Evolutionary conservation across 2,888 invertebrate genomes (phyloP), one percentile per base, ranked within the genome.

Genomic region (Himalopsyche japonica): DNA sequence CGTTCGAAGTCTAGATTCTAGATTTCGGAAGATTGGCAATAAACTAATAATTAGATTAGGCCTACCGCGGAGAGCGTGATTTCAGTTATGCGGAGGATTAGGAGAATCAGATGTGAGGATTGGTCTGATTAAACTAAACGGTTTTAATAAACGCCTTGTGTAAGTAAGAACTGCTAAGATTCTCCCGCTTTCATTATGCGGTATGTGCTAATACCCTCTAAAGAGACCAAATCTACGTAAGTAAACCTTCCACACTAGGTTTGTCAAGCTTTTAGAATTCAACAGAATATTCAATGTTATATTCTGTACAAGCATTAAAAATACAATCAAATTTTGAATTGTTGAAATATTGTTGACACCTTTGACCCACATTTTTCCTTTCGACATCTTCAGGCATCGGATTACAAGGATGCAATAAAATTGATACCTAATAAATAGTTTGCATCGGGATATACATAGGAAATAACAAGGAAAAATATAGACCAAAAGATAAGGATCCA

Each of bases 71-170:
- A 24, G 70, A 70, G 5, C 70, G 27, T 70, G 70, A 30, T 30
- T 27, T 27, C 12, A 70, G 70, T 30, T 70, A 27, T 27, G 24
- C 27, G 15, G 30, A 24, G 57, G 57, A 57, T 57, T 57, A 57
- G 20, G 47, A 80, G 48, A 24, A 24, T 48, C n/a, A 49, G 24
- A 48, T 48, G 27, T 80, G 49, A 34, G 80, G 47, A 47, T 80
- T 48, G 48, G 70, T 24, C 80, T 80, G 49, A 80, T 80, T 80
- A 47, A 80, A 80, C 80, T 80, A 48, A 80, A 80, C 49, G 80
- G n/a, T 49, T 80, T 80, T 80, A 80, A 80, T 80, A 49, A 80
- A 80, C 49, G 43, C 80, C 30, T 24, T 43, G 49, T 80, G 49
- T 80, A 48, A 80, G 80, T 48, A 70, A 70, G 30, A 70, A 30